phyloP scores from a whole-genome alignment of 2,888 invertebrate genomes.

The Dryobota labecula region DNA sequence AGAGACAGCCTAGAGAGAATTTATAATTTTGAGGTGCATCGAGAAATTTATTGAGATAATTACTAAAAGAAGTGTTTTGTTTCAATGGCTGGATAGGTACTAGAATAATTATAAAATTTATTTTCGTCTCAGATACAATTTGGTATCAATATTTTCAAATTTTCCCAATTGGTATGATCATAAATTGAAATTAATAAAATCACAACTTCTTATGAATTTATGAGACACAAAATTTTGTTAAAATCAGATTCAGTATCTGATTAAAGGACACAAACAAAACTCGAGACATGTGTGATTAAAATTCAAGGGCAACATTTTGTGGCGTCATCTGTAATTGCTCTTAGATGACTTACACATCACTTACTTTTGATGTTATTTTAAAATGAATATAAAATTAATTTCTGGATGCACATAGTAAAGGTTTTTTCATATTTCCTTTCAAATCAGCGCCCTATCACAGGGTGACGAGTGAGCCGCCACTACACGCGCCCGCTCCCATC shows the following conservation, averaged over 20 bases:
- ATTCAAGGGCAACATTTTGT: neutral
- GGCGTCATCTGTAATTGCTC: neutral
- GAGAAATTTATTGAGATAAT: slow-evolving; percentile 53
- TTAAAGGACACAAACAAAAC: neutral
- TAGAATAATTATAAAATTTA: neutral
- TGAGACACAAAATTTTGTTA: slow-evolving; percentile 7
- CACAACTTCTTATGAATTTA: slow-evolving; percentile 3
- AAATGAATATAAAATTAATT: slow-evolving; percentile 56
- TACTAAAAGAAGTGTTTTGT: neutral
- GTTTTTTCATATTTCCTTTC: slow-evolving; percentile 53
- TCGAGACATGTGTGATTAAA: neutral
- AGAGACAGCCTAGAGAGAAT: slow-evolving; percentile 72
- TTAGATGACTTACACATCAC: slow-evolving; percentile 2
- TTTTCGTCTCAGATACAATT: neutral
- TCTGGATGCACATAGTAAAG: slow-evolving; percentile 74
- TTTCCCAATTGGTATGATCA: fast-evolving
- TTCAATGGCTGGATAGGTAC: neutral
- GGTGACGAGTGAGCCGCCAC: slow-evolving; percentile 73
- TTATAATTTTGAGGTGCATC: slow-evolving; percentile 59
- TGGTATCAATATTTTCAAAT: neutral
- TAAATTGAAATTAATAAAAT: neutral
- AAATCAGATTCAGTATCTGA: neutral
- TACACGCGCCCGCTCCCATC: slow-evolving; percentile 79
- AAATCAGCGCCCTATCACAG: slow-evolving; percentile 67
- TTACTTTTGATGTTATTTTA: neutral